These are phyloP conservation scores for Anableps anableps DNA, from an alignment of 2,797 vertebrate species.

Conservation along the genomic window DNA sequence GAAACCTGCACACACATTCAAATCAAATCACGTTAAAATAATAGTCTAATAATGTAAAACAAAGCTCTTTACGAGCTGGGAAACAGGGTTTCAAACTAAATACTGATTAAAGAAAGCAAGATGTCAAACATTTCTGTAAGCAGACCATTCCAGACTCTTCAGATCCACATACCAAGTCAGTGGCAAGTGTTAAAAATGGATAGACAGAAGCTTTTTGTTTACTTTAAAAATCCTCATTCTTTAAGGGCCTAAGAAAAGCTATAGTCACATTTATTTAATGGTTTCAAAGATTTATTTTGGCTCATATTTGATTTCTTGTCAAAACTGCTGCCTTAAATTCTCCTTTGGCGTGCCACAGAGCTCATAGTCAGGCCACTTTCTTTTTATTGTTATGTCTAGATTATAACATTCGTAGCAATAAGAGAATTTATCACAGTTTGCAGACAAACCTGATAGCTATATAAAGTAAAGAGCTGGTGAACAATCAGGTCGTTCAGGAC, in stretches of 20 bases:
- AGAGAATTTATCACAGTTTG: background rate
- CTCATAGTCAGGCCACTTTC: background rate
- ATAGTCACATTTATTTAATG: no score
- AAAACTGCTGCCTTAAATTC: background rate
- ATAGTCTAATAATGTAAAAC: background rate
- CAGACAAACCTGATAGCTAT: background rate
- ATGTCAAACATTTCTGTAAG: background rate
- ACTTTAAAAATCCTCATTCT: no score
- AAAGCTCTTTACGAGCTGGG: background rate
- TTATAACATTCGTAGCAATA: background rate
- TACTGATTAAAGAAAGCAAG: background rate
- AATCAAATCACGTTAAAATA: background rate
- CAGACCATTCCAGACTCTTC: background rate
- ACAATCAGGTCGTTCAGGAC: background rate
- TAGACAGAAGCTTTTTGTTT: no score
- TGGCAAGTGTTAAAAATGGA: no score
- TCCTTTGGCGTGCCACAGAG: background rate
- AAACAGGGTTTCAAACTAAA: background rate
- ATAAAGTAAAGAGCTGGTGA: background rate
- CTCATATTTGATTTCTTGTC: no score
- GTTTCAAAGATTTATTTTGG: no score
- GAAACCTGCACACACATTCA: slow-evolving; percentile 83
- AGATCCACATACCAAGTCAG: no score
- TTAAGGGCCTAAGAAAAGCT: no score
- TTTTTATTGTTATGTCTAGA: background rate